Conservation (phyloP, 23 tunicate genomes). For the Oikopleura albicans region DNA sequence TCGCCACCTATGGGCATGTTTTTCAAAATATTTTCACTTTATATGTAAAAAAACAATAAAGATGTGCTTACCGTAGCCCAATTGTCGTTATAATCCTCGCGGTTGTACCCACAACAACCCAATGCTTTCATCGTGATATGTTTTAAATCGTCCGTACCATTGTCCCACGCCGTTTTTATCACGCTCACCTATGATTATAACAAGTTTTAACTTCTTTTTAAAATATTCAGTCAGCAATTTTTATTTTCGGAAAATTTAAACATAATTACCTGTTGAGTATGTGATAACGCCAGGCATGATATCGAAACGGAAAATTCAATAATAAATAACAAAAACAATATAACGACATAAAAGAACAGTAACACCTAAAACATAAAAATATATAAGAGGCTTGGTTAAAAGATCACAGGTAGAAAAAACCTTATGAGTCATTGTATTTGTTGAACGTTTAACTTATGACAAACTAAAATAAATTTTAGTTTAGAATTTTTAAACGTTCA, state of each 20-base stretch:
- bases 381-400: background rate
- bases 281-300: background rate
- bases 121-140: background rate
- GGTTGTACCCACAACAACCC: background rate
- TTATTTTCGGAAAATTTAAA: too few species aligned
- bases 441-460: too few species aligned
- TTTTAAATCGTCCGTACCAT: background rate
- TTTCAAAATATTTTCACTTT: too few species aligned
- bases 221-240: too few species aligned
- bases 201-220: too few species aligned
- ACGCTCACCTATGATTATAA: background rate
- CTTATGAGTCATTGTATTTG: too few species aligned
- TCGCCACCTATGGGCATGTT: too few species aligned
- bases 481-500: too few species aligned
- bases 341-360: constrained; percentile 1
- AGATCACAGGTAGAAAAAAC: too few species aligned
- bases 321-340: background rate
- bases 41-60: too few species aligned
- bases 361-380: background rate
- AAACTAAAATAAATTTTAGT: too few species aligned
- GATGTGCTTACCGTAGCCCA: too few species aligned
- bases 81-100: background rate
- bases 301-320: constrained; percentile 12
- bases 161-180: background rate
- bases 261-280: constrained; percentile 7